Conservation (phyloP, 2,113 vertebrate species). For the Craseonycteris thonglongyai region DNA sequence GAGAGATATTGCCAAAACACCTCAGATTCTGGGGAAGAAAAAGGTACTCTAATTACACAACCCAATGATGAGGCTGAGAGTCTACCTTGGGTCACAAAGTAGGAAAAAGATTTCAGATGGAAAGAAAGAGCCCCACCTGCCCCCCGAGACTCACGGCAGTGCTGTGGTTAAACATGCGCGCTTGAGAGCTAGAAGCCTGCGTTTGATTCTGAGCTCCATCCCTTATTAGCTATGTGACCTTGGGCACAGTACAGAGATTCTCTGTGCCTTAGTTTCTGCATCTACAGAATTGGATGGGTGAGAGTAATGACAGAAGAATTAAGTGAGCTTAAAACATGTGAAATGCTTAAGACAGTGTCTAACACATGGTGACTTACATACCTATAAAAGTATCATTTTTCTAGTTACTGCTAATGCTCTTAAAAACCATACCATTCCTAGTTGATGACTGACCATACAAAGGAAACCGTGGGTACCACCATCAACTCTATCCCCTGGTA, state of each 20-base stretch:
- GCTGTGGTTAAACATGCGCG: not conserved
- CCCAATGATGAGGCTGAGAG: not conserved
- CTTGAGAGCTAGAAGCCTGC: not conserved
- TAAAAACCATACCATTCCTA: not conserved
- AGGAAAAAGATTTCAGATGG: not conserved
- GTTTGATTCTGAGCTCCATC: not conserved
- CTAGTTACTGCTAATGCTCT: not conserved
- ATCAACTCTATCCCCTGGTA: not conserved
- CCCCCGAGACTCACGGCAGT: fast-evolving
- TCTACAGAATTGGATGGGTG: not conserved
- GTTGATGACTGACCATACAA: not conserved
- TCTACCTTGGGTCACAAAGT: not conserved
- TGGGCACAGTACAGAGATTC: not conserved
- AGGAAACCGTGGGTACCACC: not conserved
- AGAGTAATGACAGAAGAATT: not conserved
- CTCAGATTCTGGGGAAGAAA: not conserved
- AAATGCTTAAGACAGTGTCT: not conserved
- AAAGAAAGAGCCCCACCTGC: not conserved
- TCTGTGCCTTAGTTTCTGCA: not conserved
- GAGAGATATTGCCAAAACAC: not conserved
- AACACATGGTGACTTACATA: not conserved
- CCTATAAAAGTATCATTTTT: not conserved
- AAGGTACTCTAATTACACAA: not conserved
- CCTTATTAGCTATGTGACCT: not conserved
- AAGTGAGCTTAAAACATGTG: not conserved